Conservation (phyloP, 2,888 invertebrate species). For the Torymus auratus region DNA sequence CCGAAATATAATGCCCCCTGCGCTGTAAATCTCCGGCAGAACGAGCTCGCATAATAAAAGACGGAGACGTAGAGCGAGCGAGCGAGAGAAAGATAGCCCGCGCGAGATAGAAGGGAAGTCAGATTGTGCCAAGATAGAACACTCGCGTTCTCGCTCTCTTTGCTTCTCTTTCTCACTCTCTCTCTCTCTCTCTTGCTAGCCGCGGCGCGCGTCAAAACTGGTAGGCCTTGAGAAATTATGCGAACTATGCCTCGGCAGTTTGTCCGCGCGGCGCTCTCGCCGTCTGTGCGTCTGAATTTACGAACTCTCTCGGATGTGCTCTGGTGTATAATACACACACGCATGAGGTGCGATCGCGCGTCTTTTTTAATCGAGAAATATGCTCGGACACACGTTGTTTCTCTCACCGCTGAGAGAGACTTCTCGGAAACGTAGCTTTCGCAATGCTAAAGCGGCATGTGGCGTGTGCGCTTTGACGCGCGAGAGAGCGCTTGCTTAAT, state of each 20-base stretch:
- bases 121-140: constrained; percentile 75
- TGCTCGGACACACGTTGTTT: background rate
- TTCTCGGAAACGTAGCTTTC: constrained; percentile 20
- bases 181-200: constrained; percentile 1
- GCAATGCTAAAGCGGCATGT: background rate
- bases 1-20: constrained; percentile 50
- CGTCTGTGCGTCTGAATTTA: constrained; percentile 66
- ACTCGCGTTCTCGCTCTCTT: constrained; percentile 33
- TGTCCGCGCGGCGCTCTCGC: constrained; percentile 62
- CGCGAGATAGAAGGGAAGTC: constrained; percentile 61
- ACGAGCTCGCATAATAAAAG: constrained; percentile 48
- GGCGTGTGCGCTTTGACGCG: constrained; percentile 14
- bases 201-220: constrained; percentile 72
- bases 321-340: background rate
- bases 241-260: constrained; percentile 74
- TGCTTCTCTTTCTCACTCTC: background rate
- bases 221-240: constrained; percentile 77
- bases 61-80: constrained; percentile 33
- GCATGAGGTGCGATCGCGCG: constrained; percentile 36
- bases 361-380: constrained; percentile 13
- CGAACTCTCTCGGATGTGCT: constrained; percentile 57
- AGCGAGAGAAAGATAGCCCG: constrained; percentile 26
- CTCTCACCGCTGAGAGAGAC: background rate
- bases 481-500: background rate
- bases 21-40: constrained; percentile 53